phyloP scores from a whole-genome alignment of 1,140 invertebrate species.

The Eubasilissa regina region DNA sequence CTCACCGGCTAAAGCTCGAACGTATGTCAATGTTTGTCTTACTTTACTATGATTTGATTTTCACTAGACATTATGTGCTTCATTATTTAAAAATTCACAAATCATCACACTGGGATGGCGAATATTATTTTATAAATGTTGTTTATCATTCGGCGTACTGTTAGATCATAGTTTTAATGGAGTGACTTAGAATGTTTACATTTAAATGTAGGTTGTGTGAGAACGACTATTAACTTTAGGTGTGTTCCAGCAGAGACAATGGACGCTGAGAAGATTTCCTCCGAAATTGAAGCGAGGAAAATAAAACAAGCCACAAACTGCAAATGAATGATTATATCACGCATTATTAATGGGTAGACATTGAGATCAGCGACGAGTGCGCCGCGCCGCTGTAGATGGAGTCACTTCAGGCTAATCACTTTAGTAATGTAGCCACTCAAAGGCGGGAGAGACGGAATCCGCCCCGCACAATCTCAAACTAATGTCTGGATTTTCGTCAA shows the following conservation, averaged over 20 bases:
- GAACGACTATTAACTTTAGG: neutral
- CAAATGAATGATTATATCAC: slow-evolving; percentile 15
- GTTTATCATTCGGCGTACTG: slow-evolving; percentile 50
- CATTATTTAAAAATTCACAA: slow-evolving; percentile 55
- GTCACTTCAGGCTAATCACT: slow-evolving; percentile 32
- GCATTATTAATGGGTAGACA: slow-evolving; percentile 14
- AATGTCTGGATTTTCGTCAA: slow-evolving; percentile 46
- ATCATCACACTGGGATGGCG: slow-evolving; percentile 52
- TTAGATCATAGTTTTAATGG: slow-evolving; percentile 56
- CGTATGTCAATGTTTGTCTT: slow-evolving; percentile 58
- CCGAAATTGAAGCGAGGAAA: neutral
- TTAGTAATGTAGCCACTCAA: slow-evolving; percentile 34
- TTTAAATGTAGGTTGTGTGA: slow-evolving; percentile 32
- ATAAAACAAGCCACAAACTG: slow-evolving; percentile 1
- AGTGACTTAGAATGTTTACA: slow-evolving; percentile 55
- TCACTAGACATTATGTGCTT: slow-evolving; percentile 59
- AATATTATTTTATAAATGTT: slow-evolving; percentile 46
- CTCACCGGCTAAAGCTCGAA: slow-evolving; percentile 61
- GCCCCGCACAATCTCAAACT: slow-evolving; percentile 41
- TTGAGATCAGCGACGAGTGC: slow-evolving; percentile 18
- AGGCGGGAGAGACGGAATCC: slow-evolving; percentile 29
- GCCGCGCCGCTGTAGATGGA: neutral
- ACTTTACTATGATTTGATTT: slow-evolving; percentile 53
- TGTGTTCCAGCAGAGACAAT: neutral
- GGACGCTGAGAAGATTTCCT: too few relatives aligned